phyloP scores from a whole-genome alignment of 2,888 invertebrate species.

The Sphecodes monilicornis region DNA sequence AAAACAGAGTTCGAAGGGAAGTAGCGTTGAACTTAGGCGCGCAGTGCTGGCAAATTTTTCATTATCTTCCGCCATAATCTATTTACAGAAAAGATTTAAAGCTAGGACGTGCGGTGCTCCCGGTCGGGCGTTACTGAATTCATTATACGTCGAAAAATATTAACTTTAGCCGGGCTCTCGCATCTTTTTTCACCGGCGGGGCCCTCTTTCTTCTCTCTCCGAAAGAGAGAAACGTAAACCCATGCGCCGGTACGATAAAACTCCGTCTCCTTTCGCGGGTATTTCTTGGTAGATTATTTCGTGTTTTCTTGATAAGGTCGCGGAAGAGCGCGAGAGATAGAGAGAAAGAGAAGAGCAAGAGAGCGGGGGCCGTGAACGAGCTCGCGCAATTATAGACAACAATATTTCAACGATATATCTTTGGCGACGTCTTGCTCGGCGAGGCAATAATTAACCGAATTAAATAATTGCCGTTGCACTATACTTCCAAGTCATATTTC shows the following conservation, averaged over 20 bases:
- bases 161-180: constrained; percentile 57
- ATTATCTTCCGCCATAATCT: constrained; percentile 73
- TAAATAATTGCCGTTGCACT: constrained; percentile 69
- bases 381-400: constrained; percentile 54
- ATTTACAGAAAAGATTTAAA: constrained; percentile 74
- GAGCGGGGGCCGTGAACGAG: neutral
- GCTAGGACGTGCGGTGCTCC: constrained; percentile 64
- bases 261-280: constrained; percentile 23
- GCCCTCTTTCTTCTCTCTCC: neutral
- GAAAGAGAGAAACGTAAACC: constrained; percentile 47
- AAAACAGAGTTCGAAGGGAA: constrained; percentile 49
- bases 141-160: constrained; percentile 73
- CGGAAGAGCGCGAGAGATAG: neutral
- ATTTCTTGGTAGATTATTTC: constrained; percentile 35
- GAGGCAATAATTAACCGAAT: constrained; percentile 69
- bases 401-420: constrained; percentile 63
- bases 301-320: constrained; percentile 36
- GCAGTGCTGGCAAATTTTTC: constrained; percentile 67
- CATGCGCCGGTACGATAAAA: constrained; percentile 53
- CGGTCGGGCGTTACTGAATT: constrained; percentile 63
- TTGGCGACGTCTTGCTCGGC: constrained; percentile 56
- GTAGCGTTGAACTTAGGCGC: constrained; percentile 54
- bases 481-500: constrained; percentile 73
- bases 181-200: constrained; percentile 32
- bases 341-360: neutral